These are phyloP conservation scores for Mythimna pallens DNA, from an alignment of 2,888 invertebrate genomes.

Conservation along the genomic window DNA sequence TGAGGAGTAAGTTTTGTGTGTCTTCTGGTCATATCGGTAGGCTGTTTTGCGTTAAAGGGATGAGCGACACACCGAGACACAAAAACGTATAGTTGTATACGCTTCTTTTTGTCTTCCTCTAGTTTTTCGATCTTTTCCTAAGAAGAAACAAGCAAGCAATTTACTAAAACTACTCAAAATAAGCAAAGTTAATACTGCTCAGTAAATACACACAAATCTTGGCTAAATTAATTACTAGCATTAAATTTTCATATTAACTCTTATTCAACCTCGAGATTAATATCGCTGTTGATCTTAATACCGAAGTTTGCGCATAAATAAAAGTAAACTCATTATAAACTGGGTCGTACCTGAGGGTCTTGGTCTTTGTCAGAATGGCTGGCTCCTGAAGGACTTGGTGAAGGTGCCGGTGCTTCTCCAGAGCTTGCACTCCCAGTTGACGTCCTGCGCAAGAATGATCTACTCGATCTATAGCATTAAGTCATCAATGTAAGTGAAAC, in stretches of 20 bases:
- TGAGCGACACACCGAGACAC: constrained; percentile 99
- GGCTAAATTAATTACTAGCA: neutral
- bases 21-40: constrained; percentile 98
- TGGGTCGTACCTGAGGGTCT: constrained; percentile 92
- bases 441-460: constrained; percentile 90
- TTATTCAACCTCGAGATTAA: constrained; percentile 29
- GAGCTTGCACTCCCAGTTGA: constrained; percentile 88
- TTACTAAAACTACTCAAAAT: constrained; percentile 14
- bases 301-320: neutral
- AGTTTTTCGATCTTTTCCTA: constrained; percentile 98
- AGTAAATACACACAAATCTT: constrained; percentile 9
- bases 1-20: constrained; percentile 99
- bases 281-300: constrained; percentile 13
- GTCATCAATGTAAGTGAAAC: constrained; percentile 82
- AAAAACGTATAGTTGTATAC: constrained; percentile 99
- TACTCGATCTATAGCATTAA: constrained; percentile 88
- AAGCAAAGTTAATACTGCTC: neutral
- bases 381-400: constrained; percentile 97
- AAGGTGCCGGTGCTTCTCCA: constrained; percentile 87
- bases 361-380: constrained; percentile 97
- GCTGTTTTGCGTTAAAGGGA: constrained; percentile 99
- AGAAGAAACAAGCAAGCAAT: constrained; percentile 21
- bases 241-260: constrained; percentile 1
- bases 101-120: constrained; percentile 98
- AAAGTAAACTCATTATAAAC: constrained; percentile 3